phyloP scores from a whole-genome alignment of 2,888 invertebrate genomes.

The Tenthredo notha region DNA sequence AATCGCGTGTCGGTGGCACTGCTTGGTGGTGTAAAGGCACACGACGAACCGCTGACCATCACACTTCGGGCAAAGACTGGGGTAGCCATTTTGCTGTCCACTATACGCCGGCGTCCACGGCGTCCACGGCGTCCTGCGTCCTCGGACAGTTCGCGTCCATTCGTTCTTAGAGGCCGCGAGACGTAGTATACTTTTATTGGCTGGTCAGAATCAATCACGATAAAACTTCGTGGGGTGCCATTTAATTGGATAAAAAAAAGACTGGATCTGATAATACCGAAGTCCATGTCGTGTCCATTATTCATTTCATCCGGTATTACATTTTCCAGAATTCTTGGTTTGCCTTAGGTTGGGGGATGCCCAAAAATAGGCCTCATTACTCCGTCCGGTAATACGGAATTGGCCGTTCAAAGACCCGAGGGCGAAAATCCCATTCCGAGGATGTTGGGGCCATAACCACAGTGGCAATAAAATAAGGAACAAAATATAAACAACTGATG shows the following conservation, averaged over 20 bases:
- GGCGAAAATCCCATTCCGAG: not conserved
- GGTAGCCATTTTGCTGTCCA: conserved; percentile 73
- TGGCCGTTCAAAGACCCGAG: no score
- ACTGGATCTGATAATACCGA: not conserved
- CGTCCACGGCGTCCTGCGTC: conserved; percentile 55
- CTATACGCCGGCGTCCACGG: conserved; percentile 61
- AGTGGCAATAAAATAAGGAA: not conserved
- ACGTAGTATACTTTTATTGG: not conserved
- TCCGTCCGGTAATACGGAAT: no score
- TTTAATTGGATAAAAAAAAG: not conserved
- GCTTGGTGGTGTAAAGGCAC: not conserved
- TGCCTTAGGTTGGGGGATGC: not conserved
- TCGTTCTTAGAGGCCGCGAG: conserved; percentile 1
- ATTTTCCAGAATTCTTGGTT: not conserved
- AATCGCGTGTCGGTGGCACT: conserved; percentile 67
- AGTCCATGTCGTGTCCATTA: not conserved
- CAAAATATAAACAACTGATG: not conserved
- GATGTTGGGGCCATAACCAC: not conserved
- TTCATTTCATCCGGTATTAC: not conserved
- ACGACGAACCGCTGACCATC: conserved; percentile 41
- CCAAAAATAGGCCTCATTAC: not conserved
- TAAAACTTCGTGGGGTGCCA: not conserved
- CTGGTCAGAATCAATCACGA: conserved; percentile 4
- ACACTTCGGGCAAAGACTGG: conserved; percentile 60
- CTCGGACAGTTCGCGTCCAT: conserved; percentile 22